Conservation (phyloP, 2,797 vertebrate genomes). For the Chaenodraco wilsoni region DNA sequence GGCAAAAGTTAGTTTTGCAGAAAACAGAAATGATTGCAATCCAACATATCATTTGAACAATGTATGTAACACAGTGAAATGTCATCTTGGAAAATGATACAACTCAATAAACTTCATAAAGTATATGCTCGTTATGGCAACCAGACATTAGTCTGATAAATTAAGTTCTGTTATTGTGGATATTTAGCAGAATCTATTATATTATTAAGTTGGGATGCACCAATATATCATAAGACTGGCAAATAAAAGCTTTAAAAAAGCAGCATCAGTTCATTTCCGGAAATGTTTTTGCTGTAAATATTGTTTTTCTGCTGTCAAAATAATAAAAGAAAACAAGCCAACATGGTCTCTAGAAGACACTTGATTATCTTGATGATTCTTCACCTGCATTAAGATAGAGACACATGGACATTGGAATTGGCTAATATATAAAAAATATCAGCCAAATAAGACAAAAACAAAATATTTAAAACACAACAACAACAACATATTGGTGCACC, state of each 20-base stretch:
- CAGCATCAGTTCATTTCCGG: slow-evolving; percentile 3
- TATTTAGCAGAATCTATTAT: slow-evolving; percentile 30
- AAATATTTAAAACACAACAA: slow-evolving; percentile 5
- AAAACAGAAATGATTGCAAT: slow-evolving; percentile 38
- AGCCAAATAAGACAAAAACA: slow-evolving; percentile 7
- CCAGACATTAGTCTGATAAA: slow-evolving; percentile 3
- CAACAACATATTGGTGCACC: slow-evolving; percentile 29
- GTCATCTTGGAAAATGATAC: slow-evolving; percentile 3
- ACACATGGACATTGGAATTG: slow-evolving; percentile 12
- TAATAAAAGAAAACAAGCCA: slow-evolving; percentile 1
- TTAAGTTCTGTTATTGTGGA: slow-evolving; percentile 21
- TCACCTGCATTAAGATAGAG: slow-evolving; percentile 9
- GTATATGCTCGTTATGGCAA: not conserved
- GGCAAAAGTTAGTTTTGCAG: slow-evolving; percentile 33
- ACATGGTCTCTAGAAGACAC: not conserved
- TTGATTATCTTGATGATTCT: slow-evolving; percentile 23
- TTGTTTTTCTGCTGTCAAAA: slow-evolving; percentile 6
- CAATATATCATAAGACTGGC: slow-evolving; percentile 17
- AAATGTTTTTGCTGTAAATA: slow-evolving; percentile 11
- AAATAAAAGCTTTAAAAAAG: slow-evolving; percentile 7
- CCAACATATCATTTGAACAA: slow-evolving; percentile 27
- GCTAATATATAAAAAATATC: not conserved
- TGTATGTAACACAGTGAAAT: slow-evolving; percentile 15
- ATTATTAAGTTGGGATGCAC: slow-evolving; percentile 24
- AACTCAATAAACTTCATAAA: slow-evolving; percentile 15